These are phyloP conservation scores for Streblospio benedicti DNA, from an alignment of 1,140 invertebrate species.

Conservation along the genomic window DNA sequence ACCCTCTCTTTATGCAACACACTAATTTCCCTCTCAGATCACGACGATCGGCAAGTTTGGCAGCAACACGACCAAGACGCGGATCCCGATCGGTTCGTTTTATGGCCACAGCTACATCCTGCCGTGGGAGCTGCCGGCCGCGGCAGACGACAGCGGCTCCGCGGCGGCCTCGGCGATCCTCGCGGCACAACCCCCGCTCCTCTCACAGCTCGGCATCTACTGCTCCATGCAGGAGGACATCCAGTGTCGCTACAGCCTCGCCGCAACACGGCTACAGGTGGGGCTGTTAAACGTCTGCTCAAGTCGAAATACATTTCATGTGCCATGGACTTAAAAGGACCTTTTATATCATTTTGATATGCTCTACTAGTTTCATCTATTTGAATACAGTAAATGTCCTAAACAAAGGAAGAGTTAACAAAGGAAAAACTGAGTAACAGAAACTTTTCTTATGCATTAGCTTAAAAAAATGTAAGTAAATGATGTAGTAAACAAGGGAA, in stretches of 20 bases:
- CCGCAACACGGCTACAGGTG: constrained; percentile 56
- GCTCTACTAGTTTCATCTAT: no score
- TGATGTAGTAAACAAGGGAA: no score
- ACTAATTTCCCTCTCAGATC: constrained; percentile 39
- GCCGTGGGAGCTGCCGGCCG: constrained; percentile 53
- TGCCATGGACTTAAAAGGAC: neutral
- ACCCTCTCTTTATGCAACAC: no score
- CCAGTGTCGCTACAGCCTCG: constrained; percentile 72
- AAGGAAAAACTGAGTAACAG: no score
- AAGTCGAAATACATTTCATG: neutral
- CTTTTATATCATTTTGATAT: no score
- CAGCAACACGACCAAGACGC: constrained; percentile 77
- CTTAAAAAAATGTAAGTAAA: no score
- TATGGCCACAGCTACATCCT: constrained; percentile 77
- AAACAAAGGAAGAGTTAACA: no score
- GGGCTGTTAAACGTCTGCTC: constrained; percentile 3
- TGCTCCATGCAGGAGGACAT: constrained; percentile 64
- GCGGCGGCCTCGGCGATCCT: neutral
- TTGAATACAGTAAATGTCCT: no score
- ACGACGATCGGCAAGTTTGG: constrained; percentile 76
- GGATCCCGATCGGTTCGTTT: constrained; percentile 83
- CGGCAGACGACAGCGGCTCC: neutral
- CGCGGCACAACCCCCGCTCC: constrained; percentile 34
- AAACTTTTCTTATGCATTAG: no score
- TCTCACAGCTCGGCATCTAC: constrained; percentile 38